Conservation (phyloP, 2,113 vertebrate species). For the Oncorhynchus keta region DNA sequence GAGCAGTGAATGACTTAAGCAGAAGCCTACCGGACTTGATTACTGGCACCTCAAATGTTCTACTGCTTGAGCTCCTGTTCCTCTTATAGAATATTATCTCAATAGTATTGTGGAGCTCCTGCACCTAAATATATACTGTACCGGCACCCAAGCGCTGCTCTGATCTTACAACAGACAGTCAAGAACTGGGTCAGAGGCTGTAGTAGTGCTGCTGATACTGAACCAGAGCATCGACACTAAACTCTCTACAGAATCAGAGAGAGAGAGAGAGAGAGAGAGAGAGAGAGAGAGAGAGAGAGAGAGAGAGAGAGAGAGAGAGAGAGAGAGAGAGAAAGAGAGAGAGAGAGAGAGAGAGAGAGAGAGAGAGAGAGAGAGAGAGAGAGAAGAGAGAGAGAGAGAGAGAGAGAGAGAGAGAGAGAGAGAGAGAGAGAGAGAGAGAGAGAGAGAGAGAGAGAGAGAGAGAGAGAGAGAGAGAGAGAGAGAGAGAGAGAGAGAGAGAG, state of each 20-base stretch:
- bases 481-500: neutral
- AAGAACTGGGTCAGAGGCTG: neutral
- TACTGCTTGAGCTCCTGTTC: no score
- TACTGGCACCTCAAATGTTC: no score
- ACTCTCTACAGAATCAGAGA: neutral
- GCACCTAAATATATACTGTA: no score
- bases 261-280: neutral
- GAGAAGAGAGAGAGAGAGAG: constrained; percentile 2
- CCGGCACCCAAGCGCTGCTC: no score
- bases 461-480: constrained; percentile 4
- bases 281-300: neutral
- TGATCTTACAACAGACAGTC: neutral
- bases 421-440: neutral
- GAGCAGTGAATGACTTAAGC: no score
- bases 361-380: neutral
- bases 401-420: neutral
- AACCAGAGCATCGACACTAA: neutral
- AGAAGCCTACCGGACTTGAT: no score
- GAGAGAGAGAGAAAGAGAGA: constrained; percentile 10
- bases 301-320: neutral
- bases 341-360: neutral
- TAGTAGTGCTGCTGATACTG: neutral
- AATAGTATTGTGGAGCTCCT: no score
- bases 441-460: neutral
- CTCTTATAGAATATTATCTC: no score